Base-by-base conservation (phyloP, 2,113 vertebrate genomes). In the Anseranas semipalmata region DNA sequence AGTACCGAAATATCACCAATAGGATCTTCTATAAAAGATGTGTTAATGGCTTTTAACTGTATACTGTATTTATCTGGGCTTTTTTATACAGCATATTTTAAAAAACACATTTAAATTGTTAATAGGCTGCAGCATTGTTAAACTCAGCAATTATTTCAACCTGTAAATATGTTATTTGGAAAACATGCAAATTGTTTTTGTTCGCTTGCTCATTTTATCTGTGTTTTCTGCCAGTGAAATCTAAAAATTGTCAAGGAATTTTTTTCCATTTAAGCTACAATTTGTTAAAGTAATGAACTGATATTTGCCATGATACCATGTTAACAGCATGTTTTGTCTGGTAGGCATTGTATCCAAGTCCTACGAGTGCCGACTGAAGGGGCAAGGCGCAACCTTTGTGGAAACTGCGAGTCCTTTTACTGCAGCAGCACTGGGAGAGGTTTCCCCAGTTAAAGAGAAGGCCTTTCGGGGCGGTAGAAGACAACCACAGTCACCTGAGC, bases 321-420 rank as follows among this genome's bases (percentile, higher is more conserved):
- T 67, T 71, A 20, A 93, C 53, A 52, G 63, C 37, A 0, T 68
- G 25, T 79, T 97, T 87, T 98, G 28, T 97, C 92, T 97, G 78
- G 15, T 89, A 99, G 99, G 99, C 92, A 99, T 99, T 4, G 99
- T 99, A 59, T 99, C 99, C 93, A 99, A 99, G 98, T 99, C 99
- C 25, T 99, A 99, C 3, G 99, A 99, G 95, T 99, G 99, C 89
- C 99, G 99, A 10, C 97, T 99, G 71, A 99, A 99, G 97, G 99
- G 99, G 37, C 99, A 99, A 87, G 99, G 99, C 24, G 99, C 99
- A 41, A 96, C 99, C 6, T 99, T 99, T 84, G 99, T 99, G 95
- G 98, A 99, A 97, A 97, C 99, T 1, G 98, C 99, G 1, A 92
- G 97, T 21, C 90, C 98, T 20, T 99, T 98, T 28, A 98, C 98